A percentile compares a stretch with the other conserved stretches of the same genome.
These are phyloP conservation scores for Diogma glabrata DNA, from an alignment of 2,888 invertebrate genomes.

Conservation along the genomic window DNA sequence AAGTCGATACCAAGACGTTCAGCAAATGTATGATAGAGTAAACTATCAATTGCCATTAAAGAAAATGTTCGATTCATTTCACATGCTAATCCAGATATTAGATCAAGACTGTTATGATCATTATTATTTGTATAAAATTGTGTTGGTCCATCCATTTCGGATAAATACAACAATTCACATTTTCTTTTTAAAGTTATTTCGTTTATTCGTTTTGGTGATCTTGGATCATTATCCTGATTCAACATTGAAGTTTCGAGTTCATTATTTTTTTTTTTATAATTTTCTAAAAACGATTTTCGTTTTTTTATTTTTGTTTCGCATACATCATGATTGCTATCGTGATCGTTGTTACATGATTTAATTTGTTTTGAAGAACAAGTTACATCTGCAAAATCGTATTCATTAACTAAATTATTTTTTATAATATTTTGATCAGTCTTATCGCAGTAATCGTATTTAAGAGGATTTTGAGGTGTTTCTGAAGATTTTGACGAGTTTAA, in stretches of 20 bases:
- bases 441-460: constrained; percentile 1
- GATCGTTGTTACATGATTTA: background rate
- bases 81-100: constrained; percentile 38
- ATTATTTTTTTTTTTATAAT: background rate
- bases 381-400: background rate
- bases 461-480: background rate
- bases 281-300: background rate
- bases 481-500: constrained; percentile 9
- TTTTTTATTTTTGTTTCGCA: background rate
- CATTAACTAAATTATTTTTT: background rate
- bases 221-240: constrained; percentile 39
- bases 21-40: constrained; percentile 59
- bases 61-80: constrained; percentile 46
- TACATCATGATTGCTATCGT: background rate
- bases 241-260: constrained; percentile 33
- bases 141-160: constrained; percentile 1
- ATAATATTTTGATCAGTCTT: too few relatives aligned
- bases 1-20: constrained; percentile 63
- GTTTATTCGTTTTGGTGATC: constrained; percentile 42
- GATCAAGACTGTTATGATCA: constrained; percentile 1
- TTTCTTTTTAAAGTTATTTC: constrained; percentile 35
- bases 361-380: background rate
- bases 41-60: constrained; percentile 61
- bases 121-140: constrained; percentile 2
- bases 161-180: constrained; percentile 26